Base-by-base conservation (phyloP, 2,888 invertebrate species). In the Diarsia dahlii region DNA sequence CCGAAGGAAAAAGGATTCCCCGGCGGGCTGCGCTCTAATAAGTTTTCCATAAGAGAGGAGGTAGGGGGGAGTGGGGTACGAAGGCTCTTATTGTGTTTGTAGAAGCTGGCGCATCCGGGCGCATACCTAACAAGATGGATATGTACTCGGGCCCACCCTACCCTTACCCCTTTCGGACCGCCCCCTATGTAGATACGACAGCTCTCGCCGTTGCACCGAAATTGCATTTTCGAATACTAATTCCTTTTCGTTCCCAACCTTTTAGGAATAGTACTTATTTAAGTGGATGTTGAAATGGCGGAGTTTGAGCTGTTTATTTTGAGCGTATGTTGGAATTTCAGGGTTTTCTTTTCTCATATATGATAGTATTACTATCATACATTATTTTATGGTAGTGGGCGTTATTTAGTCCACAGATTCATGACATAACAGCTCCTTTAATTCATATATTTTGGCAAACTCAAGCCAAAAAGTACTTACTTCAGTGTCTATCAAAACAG, bases 71-170 rank as follows among this genome's bases (percentile, higher is more conserved):
- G 87, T 88, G 88, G 90, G 91, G 92, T 89, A 92, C 90, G 94
- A 93, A 94, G 94, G 95, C 93, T 96, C 96, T 96, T 96, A 96
- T 96, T 96, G 96, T 96, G 96, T 96, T 96, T 96, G 96, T 95
- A 91, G 95, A 95, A 95, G 96, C 95, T 91, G 92, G 96, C 96
- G 96, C 96, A 96, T 96, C 96, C 96, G 95, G 95, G 94, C 95
- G 96, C 96, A 96, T 96, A 96, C 93, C 95, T 96, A 96, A 96
- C 96, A 95, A 96, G 96, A 96, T 96, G 96, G 95, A 96, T 96
- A 95, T 95, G 95, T 96, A 94, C 93, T 91, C 90, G 89, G 89
- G 82, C 79, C 87, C 89, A 86, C 85, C 90, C 94, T 94, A 93
- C 94, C 85, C 90, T 94, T 94, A 93, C 94, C 95, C 94, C 94